Evolutionary conservation across 2,113 vertebrate species (phyloP), one percentile per base, ranked within the genome.

Genomic region (Ciconia boyciana): DNA sequence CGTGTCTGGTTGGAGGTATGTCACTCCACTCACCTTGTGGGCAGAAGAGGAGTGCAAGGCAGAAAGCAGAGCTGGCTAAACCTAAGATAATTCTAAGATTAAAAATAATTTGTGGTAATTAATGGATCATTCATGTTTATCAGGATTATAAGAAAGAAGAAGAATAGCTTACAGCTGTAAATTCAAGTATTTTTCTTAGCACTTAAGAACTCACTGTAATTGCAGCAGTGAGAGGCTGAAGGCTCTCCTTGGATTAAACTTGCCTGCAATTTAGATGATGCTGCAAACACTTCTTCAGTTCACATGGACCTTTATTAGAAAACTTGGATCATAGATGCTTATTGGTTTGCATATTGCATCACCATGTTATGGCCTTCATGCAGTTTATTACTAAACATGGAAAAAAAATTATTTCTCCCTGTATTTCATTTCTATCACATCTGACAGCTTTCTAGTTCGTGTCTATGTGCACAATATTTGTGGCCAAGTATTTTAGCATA

Each of bases 301-400:
- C 64, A 70, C 32, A 44, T 17, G 46, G 71, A 74, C 11, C 19
- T 55, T 86, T 88, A 74, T 4, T 43, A 19, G 74, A 88, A 94
- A 96, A 88, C 25, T 32, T 94, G 58, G 81, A 68, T 48, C 64
- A 64, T 3, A 89, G 80, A 70, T 75, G 7, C 29, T 79, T 84
- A 62, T 49, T 76, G 49, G 54, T 39, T 78, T 95, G 70, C 36
- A 65, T 76, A 48, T 32, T 76, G 44, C 49, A 83, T 48, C 44
- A 75, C 54, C 13, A 26, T 76, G 22, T 90, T 69, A 72, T 2
- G 36, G 34, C 36, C 70, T 89, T 61, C 34, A 62, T 82, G 36
- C 25, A 80, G 36, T 76, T 93, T 88, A 65, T 85, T 91, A 87
- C 82, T 93, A 91, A 96, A 93, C 49, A 87, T 95, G 93, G 91